Percentiles rank a stretch among this genome's conserved stretches.
phyloP scores from a whole-genome alignment of 2,797 vertebrate genomes.

The Novumbra hubbsi region DNA sequence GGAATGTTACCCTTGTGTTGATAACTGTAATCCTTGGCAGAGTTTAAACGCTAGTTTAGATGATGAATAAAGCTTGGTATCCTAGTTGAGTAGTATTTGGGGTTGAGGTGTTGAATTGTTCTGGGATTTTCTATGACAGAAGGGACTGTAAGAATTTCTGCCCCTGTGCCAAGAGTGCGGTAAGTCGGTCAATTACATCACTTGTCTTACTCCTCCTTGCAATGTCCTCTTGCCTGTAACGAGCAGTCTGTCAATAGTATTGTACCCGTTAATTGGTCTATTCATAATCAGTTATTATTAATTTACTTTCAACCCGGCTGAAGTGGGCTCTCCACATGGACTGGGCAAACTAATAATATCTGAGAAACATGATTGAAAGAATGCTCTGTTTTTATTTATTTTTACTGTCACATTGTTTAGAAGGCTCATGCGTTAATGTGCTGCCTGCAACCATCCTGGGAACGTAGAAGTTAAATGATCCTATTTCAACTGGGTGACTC shows the following conservation, averaged over 20 bases:
- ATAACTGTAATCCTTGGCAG: not conserved
- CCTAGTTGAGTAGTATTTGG: conserved; percentile 12
- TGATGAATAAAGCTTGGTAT: conserved; percentile 16
- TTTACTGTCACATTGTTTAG: conserved; percentile 22
- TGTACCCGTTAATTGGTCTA: conserved; percentile 61
- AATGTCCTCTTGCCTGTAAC: conserved; percentile 48
- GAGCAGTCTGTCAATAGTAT: conserved; percentile 43
- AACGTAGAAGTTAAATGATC: conserved; percentile 54
- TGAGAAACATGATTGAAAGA: conserved; percentile 35
- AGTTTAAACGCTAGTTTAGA: not conserved
- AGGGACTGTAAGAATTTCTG: conserved; percentile 42
- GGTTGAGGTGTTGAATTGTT: conserved; percentile 9
- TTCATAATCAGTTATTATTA: conserved; percentile 61
- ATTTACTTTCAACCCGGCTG: conserved; percentile 36
- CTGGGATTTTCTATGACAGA: conserved; percentile 31
- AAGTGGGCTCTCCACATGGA: conserved; percentile 50
- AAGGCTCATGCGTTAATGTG: conserved; percentile 4
- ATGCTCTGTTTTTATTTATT: conserved; percentile 28
- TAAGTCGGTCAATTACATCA: conserved; percentile 40
- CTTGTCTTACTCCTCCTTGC: conserved; percentile 36
- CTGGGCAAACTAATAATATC: conserved; percentile 37
- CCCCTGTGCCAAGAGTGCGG: conserved; percentile 39
- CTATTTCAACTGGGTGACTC: conserved; percentile 53
- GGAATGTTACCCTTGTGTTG: not conserved
- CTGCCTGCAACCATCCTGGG: conserved; percentile 33